Conservation (phyloP, 2,797 vertebrate genomes). For the Phataginus tetradactyla region DNA sequence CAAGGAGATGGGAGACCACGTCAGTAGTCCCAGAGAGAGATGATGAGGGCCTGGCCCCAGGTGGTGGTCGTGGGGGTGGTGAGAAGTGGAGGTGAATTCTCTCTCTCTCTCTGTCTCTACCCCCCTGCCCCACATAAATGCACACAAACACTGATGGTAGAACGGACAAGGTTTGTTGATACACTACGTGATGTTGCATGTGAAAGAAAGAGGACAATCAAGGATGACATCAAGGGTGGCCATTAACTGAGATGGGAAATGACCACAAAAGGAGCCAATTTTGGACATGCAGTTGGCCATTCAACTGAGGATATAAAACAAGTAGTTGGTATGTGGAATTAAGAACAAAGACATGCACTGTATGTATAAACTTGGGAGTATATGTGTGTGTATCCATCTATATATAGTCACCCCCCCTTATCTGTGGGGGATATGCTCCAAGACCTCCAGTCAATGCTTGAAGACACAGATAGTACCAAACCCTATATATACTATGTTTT, state of each 20-base stretch:
- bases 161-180: neutral
- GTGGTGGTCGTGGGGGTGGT: neutral
- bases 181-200: neutral
- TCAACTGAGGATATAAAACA: neutral
- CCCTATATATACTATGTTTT: neutral
- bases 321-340: neutral
- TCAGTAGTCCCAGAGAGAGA: neutral
- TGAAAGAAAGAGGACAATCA: neutral
- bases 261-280: neutral
- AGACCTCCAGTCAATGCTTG: neutral
- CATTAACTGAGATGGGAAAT: neutral
- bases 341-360: neutral
- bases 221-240: neutral
- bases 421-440: neutral
- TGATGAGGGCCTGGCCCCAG: neutral
- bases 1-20: neutral
- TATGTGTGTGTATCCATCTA: neutral
- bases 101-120: too few relatives aligned
- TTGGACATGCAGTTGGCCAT: neutral
- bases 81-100: neutral
- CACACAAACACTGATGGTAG: neutral
- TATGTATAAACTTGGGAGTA: neutral
- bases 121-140: neutral
- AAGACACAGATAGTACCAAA: neutral
- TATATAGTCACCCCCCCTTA: neutral